A percentile compares a stretch with the other conserved stretches of the same genome.
Conservation (phyloP, 2,888 invertebrate species). For the Lottia gigantea region DNA sequence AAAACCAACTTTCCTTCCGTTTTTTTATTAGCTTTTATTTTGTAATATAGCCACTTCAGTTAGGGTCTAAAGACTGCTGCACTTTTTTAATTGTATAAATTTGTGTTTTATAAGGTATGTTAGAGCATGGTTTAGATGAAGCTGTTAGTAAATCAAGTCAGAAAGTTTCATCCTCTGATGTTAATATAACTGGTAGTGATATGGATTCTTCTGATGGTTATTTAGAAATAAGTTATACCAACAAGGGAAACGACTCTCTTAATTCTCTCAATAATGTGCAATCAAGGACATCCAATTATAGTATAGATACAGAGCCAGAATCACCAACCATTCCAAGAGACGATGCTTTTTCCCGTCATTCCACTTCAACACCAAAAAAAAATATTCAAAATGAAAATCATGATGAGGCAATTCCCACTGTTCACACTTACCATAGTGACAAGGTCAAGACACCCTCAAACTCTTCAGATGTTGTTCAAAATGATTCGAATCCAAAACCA, state of each 20-base stretch:
- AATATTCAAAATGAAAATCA: neutral
- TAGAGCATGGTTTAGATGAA: slow-evolving; percentile 84
- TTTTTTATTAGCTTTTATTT: no score
- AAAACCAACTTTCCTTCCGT: no score
- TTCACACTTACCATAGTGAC: slow-evolving; percentile 8
- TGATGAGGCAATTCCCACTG: neutral
- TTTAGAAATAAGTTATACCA: slow-evolving; percentile 56
- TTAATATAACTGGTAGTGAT: slow-evolving; percentile 39
- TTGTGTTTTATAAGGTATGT: slow-evolving; percentile 72
- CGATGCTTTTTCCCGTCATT: slow-evolving; percentile 8
- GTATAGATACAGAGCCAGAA: slow-evolving; percentile 38
- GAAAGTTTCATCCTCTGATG: slow-evolving; percentile 54
- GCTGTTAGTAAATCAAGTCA: slow-evolving; percentile 78
- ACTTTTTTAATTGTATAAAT: neutral
- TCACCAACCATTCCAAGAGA: slow-evolving; percentile 46
- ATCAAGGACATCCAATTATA: slow-evolving; percentile 15
- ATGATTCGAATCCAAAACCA: neutral
- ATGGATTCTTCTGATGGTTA: slow-evolving; percentile 54
- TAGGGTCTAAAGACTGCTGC: no score
- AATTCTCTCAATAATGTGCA: slow-evolving; percentile 26
- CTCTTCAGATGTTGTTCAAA: neutral
- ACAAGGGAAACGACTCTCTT: slow-evolving; percentile 13
- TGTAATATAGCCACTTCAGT: no score
- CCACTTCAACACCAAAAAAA: neutral
- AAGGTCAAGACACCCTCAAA: neutral